These are phyloP conservation scores for Tarsius wallacei DNA, from an alignment of 2,797 vertebrate species.

Conservation along the genomic window DNA sequence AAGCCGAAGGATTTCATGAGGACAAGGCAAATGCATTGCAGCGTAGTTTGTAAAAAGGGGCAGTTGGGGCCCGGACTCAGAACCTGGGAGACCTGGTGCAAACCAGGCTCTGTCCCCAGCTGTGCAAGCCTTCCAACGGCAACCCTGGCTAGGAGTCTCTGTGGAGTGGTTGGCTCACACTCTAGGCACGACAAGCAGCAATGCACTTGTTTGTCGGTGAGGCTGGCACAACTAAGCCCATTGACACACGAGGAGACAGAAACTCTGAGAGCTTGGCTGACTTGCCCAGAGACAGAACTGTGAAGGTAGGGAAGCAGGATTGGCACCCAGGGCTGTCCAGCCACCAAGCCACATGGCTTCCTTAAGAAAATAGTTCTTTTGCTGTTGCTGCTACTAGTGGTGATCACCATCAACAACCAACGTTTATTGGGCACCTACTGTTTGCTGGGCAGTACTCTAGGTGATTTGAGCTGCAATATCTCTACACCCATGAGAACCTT, in stretches of 20 bases:
- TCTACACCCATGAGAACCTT: neutral
- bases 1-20: fast-evolving
- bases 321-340: neutral
- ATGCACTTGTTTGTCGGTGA: fast-evolving
- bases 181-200: too few species aligned
- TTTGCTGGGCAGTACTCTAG: neutral
- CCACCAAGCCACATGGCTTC: neutral
- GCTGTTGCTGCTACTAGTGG: neutral
- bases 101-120: neutral
- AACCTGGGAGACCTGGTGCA: fast-evolving
- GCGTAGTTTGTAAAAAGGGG: neutral
- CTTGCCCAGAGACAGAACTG: neutral
- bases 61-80: neutral
- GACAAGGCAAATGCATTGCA: neutral
- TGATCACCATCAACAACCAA: neutral
- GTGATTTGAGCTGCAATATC: neutral
- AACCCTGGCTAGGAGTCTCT: neutral
- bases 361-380: neutral
- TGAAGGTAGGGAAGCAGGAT: neutral
- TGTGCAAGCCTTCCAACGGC: neutral
- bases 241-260: neutral
- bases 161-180: neutral
- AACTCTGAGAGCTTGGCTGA: neutral
- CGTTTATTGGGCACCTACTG: neutral
- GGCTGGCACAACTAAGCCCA: neutral